A percentile compares a stretch with the other conserved stretches of the same genome.
phyloP scores from a whole-genome alignment of 2,888 invertebrate species.

The Mythimna loreyi region DNA sequence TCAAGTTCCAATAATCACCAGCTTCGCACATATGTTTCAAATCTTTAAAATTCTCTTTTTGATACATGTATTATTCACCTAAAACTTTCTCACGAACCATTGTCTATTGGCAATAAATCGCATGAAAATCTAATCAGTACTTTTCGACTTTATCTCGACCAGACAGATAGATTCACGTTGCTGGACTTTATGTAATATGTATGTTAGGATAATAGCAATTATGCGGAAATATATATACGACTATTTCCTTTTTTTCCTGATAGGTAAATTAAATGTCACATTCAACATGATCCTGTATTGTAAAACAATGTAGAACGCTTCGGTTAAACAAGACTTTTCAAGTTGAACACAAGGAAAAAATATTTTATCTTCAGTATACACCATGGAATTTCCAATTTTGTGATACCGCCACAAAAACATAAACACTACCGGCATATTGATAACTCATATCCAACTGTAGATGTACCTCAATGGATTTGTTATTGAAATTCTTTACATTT shows the following conservation, averaged over 20 bases:
- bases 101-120: no score
- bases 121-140: no score
- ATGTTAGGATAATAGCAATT: slow-evolving; percentile 1
- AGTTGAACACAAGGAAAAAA: slow-evolving; percentile 44
- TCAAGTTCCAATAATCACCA: no score
- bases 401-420: slow-evolving; percentile 7
- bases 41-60: no score
- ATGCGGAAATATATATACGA: background rate
- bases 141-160: no score
- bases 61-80: no score
- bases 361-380: slow-evolving; percentile 13
- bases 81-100: no score
- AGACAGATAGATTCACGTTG: no score
- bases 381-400: slow-evolving; percentile 48
- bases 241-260: slow-evolving; percentile 6
- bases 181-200: no score
- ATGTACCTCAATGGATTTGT: background rate
- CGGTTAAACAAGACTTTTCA: background rate
- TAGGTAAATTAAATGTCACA: background rate
- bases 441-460: background rate
- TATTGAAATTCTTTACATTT: background rate
- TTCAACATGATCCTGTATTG: background rate
- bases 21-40: no score
- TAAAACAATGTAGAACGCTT: background rate
- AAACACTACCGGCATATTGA: slow-evolving; percentile 8